A percentile compares a stretch with the other conserved stretches of the same genome.
These are phyloP conservation scores for Marronus borbonicus DNA, from an alignment of 2,888 invertebrate species.

Conservation along the genomic window DNA sequence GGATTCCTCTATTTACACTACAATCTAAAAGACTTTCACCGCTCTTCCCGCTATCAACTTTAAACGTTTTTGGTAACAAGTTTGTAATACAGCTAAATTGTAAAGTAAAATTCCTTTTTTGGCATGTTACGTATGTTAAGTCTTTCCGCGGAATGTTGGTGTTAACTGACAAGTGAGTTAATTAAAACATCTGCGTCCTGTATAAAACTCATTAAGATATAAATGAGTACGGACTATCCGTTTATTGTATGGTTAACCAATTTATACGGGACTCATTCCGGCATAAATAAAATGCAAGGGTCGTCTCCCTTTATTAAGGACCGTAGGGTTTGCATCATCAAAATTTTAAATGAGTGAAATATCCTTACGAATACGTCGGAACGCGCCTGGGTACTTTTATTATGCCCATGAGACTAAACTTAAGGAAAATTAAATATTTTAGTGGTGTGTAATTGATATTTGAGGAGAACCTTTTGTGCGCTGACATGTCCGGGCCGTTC, in stretches of 20 bases:
- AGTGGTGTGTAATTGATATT: conserved; percentile 52
- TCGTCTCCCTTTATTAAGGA: conserved; percentile 57
- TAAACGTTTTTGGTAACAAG: neutral
- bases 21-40: too few relatives aligned
- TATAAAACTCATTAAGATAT: conserved; percentile 43
- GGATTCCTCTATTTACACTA: too few relatives aligned
- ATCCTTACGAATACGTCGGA: conserved; percentile 53
- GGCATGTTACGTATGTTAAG: too few relatives aligned
- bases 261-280: conserved; percentile 53
- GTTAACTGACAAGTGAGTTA: conserved; percentile 14
- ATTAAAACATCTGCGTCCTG: conserved; percentile 36
- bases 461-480: conserved; percentile 30
- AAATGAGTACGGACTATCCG: conserved; percentile 44
- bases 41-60: neutral
- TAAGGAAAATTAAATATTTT: conserved; percentile 52
- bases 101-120: too few relatives aligned
- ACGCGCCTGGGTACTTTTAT: conserved; percentile 38
- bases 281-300: conserved; percentile 59
- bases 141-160: neutral
- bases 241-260: conserved; percentile 49
- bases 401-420: conserved; percentile 42
- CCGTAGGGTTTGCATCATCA: conserved; percentile 57
- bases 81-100: neutral
- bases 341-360: conserved; percentile 63
- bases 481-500: conserved; percentile 13